Percentiles rank a stretch among this genome's conserved stretches.
These are phyloP conservation scores for Carcina quercana DNA, from an alignment of 2,888 invertebrate genomes.

Conservation along the genomic window DNA sequence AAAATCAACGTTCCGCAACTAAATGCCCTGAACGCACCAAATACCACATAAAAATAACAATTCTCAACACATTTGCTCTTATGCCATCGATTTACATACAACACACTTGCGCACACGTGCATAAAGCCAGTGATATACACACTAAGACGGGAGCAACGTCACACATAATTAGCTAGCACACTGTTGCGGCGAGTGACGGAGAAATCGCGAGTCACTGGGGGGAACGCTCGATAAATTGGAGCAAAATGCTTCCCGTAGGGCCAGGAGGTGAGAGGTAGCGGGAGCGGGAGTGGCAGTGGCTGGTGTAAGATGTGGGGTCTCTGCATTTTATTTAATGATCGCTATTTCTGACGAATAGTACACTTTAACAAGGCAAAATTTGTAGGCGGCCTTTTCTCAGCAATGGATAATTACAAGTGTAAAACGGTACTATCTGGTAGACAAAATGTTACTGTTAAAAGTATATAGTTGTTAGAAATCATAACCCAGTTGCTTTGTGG, in stretches of 20 bases:
- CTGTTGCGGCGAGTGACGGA: slow-evolving; percentile 22
- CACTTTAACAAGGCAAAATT: too few relatives aligned
- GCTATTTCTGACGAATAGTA: too few relatives aligned
- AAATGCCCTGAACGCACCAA: too few relatives aligned
- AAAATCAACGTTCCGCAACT: too few relatives aligned
- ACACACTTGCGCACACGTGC: not conserved
- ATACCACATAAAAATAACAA: slow-evolving; percentile 2
- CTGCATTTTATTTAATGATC: too few relatives aligned
- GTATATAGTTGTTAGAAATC: too few relatives aligned
- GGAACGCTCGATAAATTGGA: slow-evolving; percentile 43
- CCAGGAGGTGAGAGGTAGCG: not conserved
- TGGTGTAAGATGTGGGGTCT: too few relatives aligned
- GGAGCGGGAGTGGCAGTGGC: not conserved
- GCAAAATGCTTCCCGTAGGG: slow-evolving; percentile 15
- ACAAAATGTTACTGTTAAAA: too few relatives aligned
- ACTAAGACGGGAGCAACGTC: not conserved
- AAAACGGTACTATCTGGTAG: too few relatives aligned
- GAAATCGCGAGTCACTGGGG: slow-evolving; percentile 29
- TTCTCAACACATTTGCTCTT: slow-evolving; percentile 3
- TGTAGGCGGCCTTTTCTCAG: too few relatives aligned
- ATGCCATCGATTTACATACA: slow-evolving; percentile 1
- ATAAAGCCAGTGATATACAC: not conserved
- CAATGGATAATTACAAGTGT: too few relatives aligned
- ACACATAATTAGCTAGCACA: slow-evolving; percentile 5
- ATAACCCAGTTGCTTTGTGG: too few relatives aligned